Evolutionary conservation across 2,888 invertebrate species (phyloP), one percentile per base, ranked within the genome.

Genomic region (Sipha maydis): DNA sequence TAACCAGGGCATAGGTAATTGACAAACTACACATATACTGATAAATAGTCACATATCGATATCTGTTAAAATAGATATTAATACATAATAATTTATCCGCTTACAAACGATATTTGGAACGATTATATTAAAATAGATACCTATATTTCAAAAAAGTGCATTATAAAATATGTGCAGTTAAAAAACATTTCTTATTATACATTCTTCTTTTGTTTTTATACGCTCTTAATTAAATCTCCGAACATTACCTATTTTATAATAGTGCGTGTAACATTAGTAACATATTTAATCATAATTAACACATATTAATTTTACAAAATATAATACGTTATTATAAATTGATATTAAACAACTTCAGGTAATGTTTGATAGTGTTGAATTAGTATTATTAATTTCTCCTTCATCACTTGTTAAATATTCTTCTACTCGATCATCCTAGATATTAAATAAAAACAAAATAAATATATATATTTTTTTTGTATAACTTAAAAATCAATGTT

Each of bases 381-480:
- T 56, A 9, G 7, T 73, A 0, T 94, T 93, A 79, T 93, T 92
- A 4, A 92, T 91, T 90, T 95, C 94, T 31, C 90, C 88, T 34
- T 92, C 91, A 0, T 93, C 93, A 91, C 93, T 94, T 79, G 90
- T 90, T 73, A 90, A 90, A 71, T 90, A 90, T 79, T 90, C 90
- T n/a, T 90, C 38, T 21, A 41, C 61, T 79, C 83, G 75, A 41
- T 88, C 75, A 19, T 89, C 73, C 86, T 88, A 31, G 0, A 61
- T 82, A 80, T 73, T 28, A 34, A 75, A 56, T 83, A 25, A 11
- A 83, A 71, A 54, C 67, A 67, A n/a, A 80, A 61, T 67, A 38
- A 67, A 56, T 56, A 56, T 21, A 3, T 34, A 34, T 34, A 34
- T 41, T 41, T 41, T 11, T 41, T 48, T 14, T 14, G 1, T 48